Base-by-base conservation (phyloP, 2,113 vertebrate species). In the Otolemur garnettii region DNA sequence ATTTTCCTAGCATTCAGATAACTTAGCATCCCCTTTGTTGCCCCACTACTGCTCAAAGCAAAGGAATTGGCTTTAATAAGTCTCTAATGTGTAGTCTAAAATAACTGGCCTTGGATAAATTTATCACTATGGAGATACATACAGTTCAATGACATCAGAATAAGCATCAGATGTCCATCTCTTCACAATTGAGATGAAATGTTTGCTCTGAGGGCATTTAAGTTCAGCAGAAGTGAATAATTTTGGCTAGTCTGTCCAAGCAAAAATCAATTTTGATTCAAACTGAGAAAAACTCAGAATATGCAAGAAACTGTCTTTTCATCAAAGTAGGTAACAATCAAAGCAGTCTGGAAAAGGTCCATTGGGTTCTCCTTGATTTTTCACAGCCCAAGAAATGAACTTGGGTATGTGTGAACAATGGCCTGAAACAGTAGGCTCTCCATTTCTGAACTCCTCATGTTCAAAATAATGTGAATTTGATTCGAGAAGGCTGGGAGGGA, bases 221-320 rank as follows among this genome's bases (percentile, higher is more conserved):
- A 94, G 24, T 95, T 96, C 22, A 87, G 60, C 1, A 82, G 17
- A 97, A 95, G n/a, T 85, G 33, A 94, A 87, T 55, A 79, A 81
- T 83, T 11, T 85, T 38, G 72, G 62, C 35, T 69, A 89, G n/a
- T 86, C 57, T 83, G 45, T 35, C 55, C 42, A 93, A 93, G 60
- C 15, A 79, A 95, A 96, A 85, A 53, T 81, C 62, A 96, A 87
- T 90, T 53, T 92, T 91, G 50, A 93, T 95, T 94, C 28, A 59
- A 86, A 69, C 15, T 71, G 11, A 55, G 83, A 81, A 97, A 94
- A 92, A 57, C n/a, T 82, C 30, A 97, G 75, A 96, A 94, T 30
- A 84, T 69, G 12, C 30, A 94, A 92, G 50, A 95, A 57, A 79
- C n/a, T 79, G 22, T 81, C 50, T 88, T 53, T 84, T 97, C 22